Conservation (phyloP, 2,888 invertebrate genomes). For the Prenolepis imparis region DNA sequence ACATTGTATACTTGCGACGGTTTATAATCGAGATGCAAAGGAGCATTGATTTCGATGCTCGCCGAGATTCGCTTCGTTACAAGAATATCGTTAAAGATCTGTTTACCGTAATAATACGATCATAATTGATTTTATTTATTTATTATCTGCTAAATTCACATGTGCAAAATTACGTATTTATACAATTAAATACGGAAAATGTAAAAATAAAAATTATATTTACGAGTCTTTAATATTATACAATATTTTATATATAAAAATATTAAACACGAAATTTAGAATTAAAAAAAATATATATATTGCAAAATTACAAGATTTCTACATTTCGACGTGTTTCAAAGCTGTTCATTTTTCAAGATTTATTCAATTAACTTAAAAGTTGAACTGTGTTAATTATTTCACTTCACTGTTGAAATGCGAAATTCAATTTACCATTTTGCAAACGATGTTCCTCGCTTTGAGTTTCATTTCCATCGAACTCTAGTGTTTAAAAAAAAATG, state of each 20-base stretch:
- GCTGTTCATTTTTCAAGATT: not conserved
- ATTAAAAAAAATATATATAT: not conserved
- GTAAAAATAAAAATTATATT: not conserved
- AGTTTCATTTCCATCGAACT: not conserved
- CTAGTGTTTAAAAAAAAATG: not conserved
- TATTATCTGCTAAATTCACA: too few relatives aligned
- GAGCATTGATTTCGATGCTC: constrained; percentile 48
- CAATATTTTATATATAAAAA: not conserved
- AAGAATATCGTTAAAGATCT: not conserved
- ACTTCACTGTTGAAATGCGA: not conserved
- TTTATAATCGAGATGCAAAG: constrained; percentile 48
- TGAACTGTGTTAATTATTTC: not conserved
- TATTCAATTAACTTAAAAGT: not conserved
- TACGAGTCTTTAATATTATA: too few relatives aligned
- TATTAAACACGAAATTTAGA: not conserved
- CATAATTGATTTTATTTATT: not conserved
- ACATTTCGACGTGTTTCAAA: not conserved
- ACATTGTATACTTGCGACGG: constrained; percentile 49
- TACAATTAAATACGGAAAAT: not conserved
- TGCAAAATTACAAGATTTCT: not conserved
- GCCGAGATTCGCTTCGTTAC: constrained; percentile 23
- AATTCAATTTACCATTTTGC: constrained; percentile 5
- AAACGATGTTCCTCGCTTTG: not conserved
- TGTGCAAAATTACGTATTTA: not conserved
- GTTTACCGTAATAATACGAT: not conserved